Base-by-base conservation (phyloP, 2,888 invertebrate genomes). In the Xestia xanthographa region DNA sequence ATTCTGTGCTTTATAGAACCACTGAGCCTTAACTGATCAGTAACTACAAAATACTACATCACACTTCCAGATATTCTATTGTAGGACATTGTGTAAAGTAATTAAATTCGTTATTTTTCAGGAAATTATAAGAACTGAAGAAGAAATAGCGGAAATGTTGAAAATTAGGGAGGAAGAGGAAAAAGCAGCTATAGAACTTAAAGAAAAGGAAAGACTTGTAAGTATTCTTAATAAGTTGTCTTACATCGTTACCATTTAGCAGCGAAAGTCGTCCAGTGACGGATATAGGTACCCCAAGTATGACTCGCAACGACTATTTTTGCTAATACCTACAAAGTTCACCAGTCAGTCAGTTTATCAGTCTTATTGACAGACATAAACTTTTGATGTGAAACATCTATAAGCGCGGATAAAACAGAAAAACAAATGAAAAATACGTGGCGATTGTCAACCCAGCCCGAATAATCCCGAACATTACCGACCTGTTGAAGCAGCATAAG, bases 121-220 rank as follows among this genome's bases (percentile, higher is more conserved):
- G 94, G 95, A 95, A 34, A 65, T 94, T 26, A 68, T 93, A 60
- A 83, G 91, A 74, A 92, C 86, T n/a, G 93, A 91, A 58, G 93
- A 94, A 80, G 94, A 95, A 63, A 93, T 92, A 1, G 94, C 94
- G 0, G 95, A 94, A 76, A 92, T 91, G 2, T 91, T 93, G 84
- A 94, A 94, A 73, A 90, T 90, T 62, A 86, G 97, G 97, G 95
- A 97, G 41, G 94, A 94, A 79, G 95, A 95, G 60, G 94, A 93
- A 45, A 92, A 90, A 56, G 80, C 82, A 0, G 89, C 83, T 5
- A 92, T 90, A 72, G 94, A 94, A 84, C 90, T 87, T 38, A 89
- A 93, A 26, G 95, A 96, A 86, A 89, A 87, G 22, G 94, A 96
- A 80, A 92, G 95, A 90, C 87, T 95, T 71, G 92, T 93, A 48